phyloP scores from a whole-genome alignment of 2,888 invertebrate genomes.

The Chymomyza fuscimana region DNA sequence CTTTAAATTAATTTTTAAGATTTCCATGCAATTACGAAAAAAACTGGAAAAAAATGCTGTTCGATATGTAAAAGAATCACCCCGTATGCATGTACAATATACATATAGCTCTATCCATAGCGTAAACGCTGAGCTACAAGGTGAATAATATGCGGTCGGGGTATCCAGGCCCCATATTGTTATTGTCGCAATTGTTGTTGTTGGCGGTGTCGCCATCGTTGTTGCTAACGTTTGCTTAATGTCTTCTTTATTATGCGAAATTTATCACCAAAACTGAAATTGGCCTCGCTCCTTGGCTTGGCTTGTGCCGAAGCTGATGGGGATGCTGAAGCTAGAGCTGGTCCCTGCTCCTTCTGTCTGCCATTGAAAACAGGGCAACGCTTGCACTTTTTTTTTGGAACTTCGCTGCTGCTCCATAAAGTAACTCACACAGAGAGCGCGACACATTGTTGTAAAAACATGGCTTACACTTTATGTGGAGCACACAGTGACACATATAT shows the following conservation, averaged over 20 bases:
- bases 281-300: slow-evolving; percentile 51
- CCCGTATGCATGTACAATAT: no score
- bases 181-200: slow-evolving; percentile 43
- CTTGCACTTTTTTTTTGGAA: slow-evolving; percentile 53
- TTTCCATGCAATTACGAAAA: no score
- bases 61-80: no score
- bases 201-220: slow-evolving; percentile 21
- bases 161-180: slow-evolving; percentile 50
- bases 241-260: slow-evolving; percentile 76
- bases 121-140: not conserved
- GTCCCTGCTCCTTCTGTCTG: not conserved
- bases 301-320: slow-evolving; percentile 37
- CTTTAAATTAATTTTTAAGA: no score
- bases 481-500: slow-evolving; percentile 39
- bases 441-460: slow-evolving; percentile 44
- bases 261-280: slow-evolving; percentile 73
- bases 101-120: not conserved
- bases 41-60: no score
- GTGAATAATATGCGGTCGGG: not conserved
- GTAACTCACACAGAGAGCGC: slow-evolving; percentile 17
- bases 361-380: slow-evolving; percentile 14
- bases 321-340: slow-evolving; percentile 16
- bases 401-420: slow-evolving; percentile 49
- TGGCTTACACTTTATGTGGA: slow-evolving; percentile 53
- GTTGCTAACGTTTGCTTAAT: slow-evolving; percentile 69